Percentiles rank a stretch among this genome's conserved stretches.
phyloP scores from a whole-genome alignment of 2,113 vertebrate genomes.

The Bubo bubo region DNA sequence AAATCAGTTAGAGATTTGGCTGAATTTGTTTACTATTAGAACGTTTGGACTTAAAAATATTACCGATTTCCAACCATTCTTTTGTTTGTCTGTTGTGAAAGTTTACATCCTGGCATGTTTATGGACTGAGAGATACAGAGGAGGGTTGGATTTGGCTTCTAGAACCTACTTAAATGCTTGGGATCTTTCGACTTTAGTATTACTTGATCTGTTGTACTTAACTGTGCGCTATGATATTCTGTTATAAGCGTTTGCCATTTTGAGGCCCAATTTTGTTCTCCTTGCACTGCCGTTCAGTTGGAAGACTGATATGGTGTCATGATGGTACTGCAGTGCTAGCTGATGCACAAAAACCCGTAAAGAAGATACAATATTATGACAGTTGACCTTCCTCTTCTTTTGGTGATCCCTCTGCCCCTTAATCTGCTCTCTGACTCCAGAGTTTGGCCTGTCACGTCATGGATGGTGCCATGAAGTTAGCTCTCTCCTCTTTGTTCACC shows the following conservation, averaged over 20 bases:
- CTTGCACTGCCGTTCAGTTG: background rate
- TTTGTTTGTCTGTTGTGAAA: background rate
- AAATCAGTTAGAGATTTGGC: background rate
- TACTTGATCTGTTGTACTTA: background rate
- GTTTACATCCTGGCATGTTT: background rate
- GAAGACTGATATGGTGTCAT: background rate
- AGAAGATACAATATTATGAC: fast-evolving
- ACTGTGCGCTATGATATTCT: background rate
- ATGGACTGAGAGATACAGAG: background rate
- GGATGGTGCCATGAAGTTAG: background rate
- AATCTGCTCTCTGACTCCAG: background rate
- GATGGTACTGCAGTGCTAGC: background rate
- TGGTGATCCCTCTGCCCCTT: background rate
- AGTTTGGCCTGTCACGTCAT: background rate
- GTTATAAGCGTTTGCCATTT: background rate
- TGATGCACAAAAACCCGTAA: background rate
- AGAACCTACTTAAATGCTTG: background rate
- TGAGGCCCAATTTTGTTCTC: background rate
- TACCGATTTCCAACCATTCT: background rate
- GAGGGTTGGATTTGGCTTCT: background rate
- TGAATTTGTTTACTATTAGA: background rate
- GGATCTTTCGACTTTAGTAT: background rate
- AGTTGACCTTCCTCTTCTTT: background rate
- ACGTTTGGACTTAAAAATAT: background rate
- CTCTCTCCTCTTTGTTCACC: background rate